phyloP scores from a whole-genome alignment of 2,113 vertebrate genomes.

The Ophthalmolycus amberensis region DNA sequence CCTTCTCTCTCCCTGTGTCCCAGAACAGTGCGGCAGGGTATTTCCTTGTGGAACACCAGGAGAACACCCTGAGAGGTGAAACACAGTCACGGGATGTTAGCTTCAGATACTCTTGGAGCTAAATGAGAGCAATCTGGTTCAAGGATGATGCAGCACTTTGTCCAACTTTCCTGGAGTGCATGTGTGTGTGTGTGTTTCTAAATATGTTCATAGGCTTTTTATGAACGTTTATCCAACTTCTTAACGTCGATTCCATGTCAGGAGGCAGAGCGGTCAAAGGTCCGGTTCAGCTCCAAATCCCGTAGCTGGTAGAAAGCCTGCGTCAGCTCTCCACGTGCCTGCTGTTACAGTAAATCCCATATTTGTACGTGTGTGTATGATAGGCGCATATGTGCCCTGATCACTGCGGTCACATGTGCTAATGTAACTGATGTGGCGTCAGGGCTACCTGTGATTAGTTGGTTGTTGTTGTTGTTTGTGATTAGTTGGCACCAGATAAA shows the following conservation, averaged over 20 bases:
- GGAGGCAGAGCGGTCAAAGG: constrained; percentile 28
- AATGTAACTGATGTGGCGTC: constrained; percentile 42
- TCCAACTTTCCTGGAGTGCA: not conserved
- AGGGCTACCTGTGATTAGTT: constrained; percentile 53
- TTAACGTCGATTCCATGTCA: not conserved
- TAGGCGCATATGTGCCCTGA: constrained; percentile 21
- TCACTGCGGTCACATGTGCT: constrained; percentile 43
- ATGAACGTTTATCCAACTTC: not conserved
- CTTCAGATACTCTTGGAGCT: constrained; percentile 34
- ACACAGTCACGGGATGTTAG: constrained; percentile 55
- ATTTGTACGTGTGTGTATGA: constrained; percentile 33
- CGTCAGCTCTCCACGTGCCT: constrained; percentile 10
- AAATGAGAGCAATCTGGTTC: constrained; percentile 44
- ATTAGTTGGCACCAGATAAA: constrained; percentile 48
- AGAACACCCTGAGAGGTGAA: constrained; percentile 65
- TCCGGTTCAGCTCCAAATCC: not conserved
- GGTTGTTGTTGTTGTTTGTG: constrained; percentile 28
- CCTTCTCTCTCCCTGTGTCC: constrained; percentile 31
- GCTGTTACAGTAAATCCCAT: constrained; percentile 35
- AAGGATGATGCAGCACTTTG: constrained; percentile 31
- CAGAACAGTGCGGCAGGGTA: constrained; percentile 63
- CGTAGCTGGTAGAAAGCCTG: constrained; percentile 7
- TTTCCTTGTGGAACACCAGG: constrained; percentile 72
- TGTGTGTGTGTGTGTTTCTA: constrained; percentile 1
- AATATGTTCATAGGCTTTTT: not conserved